phyloP scores from a whole-genome alignment of 2,888 invertebrate species.

The Melanargia galathea region DNA sequence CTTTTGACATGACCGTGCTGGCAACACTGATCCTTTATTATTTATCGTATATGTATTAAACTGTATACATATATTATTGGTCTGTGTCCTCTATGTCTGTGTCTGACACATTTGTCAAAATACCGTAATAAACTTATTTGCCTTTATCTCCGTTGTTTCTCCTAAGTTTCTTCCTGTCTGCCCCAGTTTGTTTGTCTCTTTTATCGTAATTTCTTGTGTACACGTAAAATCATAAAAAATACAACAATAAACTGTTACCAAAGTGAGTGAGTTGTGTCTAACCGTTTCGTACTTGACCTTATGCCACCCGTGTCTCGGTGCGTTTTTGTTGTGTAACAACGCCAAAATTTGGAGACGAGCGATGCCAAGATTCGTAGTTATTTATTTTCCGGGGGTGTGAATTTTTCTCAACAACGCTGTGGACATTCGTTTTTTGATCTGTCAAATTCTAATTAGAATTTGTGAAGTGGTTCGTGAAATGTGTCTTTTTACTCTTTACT shows the following conservation, averaged over 20 bases:
- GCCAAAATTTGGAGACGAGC: slow-evolving; percentile 64
- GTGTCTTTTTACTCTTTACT: neutral
- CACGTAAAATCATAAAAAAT: slow-evolving; percentile 20
- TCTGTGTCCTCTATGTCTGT: too few species aligned
- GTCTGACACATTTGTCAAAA: slow-evolving; percentile 75
- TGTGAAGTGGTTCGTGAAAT: neutral
- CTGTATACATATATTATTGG: too few species aligned
- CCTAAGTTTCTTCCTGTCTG: slow-evolving; percentile 64
- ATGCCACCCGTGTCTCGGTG: slow-evolving; percentile 64
- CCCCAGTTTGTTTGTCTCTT: slow-evolving; percentile 56
- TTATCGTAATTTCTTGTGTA: slow-evolving; percentile 42
- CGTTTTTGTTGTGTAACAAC: slow-evolving; percentile 75
- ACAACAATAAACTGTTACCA: slow-evolving; percentile 36
- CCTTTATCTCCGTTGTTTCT: slow-evolving; percentile 66
- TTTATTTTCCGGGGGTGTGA: slow-evolving; percentile 34
- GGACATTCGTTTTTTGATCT: slow-evolving; percentile 30
- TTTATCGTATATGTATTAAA: too few species aligned
- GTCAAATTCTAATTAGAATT: slow-evolving; percentile 45
- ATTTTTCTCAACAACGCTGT: slow-evolving; percentile 25
- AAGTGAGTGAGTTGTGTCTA: slow-evolving; percentile 59
- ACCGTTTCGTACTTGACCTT: slow-evolving; percentile 71
- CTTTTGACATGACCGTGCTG: too few species aligned
- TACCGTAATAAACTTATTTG: slow-evolving; percentile 70
- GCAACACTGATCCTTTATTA: too few species aligned
- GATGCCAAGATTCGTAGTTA: slow-evolving; percentile 65